These are phyloP conservation scores for Catocala sponsa DNA, from an alignment of 2,888 invertebrate species.

Conservation along the genomic window DNA sequence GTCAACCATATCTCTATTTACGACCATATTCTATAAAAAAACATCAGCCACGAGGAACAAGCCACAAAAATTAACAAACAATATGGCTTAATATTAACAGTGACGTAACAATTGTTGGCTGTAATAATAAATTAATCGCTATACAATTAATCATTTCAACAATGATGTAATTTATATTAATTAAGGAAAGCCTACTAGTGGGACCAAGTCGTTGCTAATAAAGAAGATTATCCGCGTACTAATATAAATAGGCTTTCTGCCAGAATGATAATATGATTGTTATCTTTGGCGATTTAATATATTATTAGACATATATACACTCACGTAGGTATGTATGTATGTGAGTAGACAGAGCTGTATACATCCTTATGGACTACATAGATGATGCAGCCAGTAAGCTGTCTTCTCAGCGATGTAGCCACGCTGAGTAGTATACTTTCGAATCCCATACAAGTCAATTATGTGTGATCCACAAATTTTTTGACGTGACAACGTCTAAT, in stretches of 20 bases:
- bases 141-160: slow-evolving; percentile 68
- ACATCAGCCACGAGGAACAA: too few species aligned
- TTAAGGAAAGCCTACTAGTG: slow-evolving; percentile 56
- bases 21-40: too few species aligned
- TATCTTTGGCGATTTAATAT: too few species aligned
- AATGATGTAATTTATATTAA: slow-evolving; percentile 75
- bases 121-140: slow-evolving; percentile 54
- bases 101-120: slow-evolving; percentile 36
- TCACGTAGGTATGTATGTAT: neutral
- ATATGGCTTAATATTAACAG: slow-evolving; percentile 23
- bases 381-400: too few species aligned
- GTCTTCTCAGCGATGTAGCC: too few species aligned
- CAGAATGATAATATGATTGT: too few species aligned
- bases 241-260: neutral
- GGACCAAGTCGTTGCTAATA: slow-evolving; percentile 29
- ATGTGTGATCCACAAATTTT: too few species aligned
- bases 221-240: slow-evolving; percentile 27
- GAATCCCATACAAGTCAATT: too few species aligned
- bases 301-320: neutral
- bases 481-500: too few species aligned
- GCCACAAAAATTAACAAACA: slow-evolving; percentile 16
- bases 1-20: too few species aligned
- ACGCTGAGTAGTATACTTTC: too few species aligned
- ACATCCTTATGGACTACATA: too few species aligned
- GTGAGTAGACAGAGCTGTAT: neutral